A percentile compares a stretch with the other conserved stretches of the same genome.
phyloP scores from a whole-genome alignment of 2,888 invertebrate species.

The Plebejus anna region DNA sequence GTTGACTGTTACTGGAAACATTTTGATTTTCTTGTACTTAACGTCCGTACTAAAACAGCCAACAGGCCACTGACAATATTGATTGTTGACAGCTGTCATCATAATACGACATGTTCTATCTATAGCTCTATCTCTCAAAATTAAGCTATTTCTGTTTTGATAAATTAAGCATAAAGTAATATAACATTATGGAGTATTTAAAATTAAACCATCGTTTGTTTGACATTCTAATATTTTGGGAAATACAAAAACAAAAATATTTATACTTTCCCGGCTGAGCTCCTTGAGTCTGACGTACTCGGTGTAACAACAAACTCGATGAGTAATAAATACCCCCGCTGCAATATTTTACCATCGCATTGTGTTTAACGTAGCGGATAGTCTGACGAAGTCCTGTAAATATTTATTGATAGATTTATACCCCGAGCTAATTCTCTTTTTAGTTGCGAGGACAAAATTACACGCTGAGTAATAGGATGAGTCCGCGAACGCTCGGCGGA shows the following conservation, averaged over 20 bases:
- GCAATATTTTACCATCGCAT: conserved; percentile 62
- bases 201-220: conserved; percentile 26
- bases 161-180: neutral
- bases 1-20: neutral
- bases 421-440: conserved; percentile 49
- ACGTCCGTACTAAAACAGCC: too few species aligned
- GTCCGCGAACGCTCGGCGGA: conserved; percentile 55
- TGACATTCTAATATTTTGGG: conserved; percentile 26
- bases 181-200: neutral
- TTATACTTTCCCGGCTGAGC: conserved; percentile 32
- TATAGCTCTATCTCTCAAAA: too few species aligned
- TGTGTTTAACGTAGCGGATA: conserved; percentile 65
- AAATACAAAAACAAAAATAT: conserved; percentile 33
- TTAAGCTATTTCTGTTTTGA: too few species aligned
- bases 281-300: conserved; percentile 34
- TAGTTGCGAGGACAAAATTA: conserved; percentile 62
- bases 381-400: conserved; percentile 65
- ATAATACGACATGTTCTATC: too few species aligned
- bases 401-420: conserved; percentile 73
- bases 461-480: conserved; percentile 65
- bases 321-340: conserved; percentile 54
- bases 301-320: conserved; percentile 43
- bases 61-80: too few species aligned
- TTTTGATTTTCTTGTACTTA: neutral
- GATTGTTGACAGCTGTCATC: too few species aligned